Base-by-base conservation (phyloP, 1,140 invertebrate genomes). In the Ceratina calcarata region DNA sequence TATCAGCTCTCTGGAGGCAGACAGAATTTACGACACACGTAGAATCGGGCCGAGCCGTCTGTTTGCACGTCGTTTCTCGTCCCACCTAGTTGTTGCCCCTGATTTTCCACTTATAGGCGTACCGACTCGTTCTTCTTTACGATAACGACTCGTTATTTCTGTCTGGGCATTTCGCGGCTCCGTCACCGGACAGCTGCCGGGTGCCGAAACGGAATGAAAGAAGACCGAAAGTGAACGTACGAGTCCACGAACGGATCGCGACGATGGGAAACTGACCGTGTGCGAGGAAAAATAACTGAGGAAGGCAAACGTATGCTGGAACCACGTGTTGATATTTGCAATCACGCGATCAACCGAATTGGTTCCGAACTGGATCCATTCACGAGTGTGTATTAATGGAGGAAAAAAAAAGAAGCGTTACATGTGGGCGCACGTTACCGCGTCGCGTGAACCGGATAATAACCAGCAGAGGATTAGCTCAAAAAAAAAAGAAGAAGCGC, bases 11-110 rank as follows among this genome's bases (percentile, higher is more conserved):
- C 61, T n/a, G n/a, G 22, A 81, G 58, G 73, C 82, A 76, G 72
- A 73, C 71, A 73, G 67, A 80, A 86, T 82, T 80, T 83, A 83
- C 78, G 84, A 86, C 77, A 51, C 55, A 58, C 49, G 55, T 2
- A 55, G 62, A 83, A 61, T 6, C 76, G 81, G 53, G 58, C 53
- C 72, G 82, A 65, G 51, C 32, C 74, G 71, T 76, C 69, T 86
- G 81, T 86, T 86, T 85, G 78, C 76, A 71, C 77, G 68, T 75
- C 78, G 74, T 78, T 78, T 37, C 64, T 45, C 79, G 70, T 82
- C 74, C 58, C 80, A 80, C 80, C 68, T 80, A 70, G 62, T 73
- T 16, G 37, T 45, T 64, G 61, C 65, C 74, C 70, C 67, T 81
- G 70, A 82, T 85, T 86, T 82, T 83, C 61, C 67, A 79, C 79